These are phyloP conservation scores for Siniperca undulata DNA, from an alignment of 2,797 vertebrate genomes.

Conservation along the genomic window DNA sequence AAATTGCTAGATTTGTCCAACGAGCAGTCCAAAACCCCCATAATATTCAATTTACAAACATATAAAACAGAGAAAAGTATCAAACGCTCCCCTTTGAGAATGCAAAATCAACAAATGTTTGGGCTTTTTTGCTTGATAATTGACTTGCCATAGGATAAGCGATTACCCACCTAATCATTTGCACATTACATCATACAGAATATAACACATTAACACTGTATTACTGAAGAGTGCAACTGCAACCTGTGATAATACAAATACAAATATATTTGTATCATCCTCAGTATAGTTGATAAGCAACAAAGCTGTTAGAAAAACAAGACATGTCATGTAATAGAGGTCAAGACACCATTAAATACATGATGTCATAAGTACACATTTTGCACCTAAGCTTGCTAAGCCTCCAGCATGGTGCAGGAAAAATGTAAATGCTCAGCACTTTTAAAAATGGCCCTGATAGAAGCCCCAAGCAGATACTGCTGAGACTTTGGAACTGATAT, in stretches of 20 bases:
- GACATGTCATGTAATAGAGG: background rate
- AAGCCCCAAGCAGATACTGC: conserved; percentile 3
- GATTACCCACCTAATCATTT: background rate
- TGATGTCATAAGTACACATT: background rate
- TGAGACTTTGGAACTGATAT: conserved; percentile 18
- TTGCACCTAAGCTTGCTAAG: background rate
- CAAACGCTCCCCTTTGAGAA: background rate
- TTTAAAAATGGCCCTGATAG: conserved; percentile 36
- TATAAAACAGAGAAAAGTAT: background rate
- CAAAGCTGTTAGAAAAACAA: background rate
- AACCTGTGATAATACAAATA: background rate
- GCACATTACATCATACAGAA: background rate
- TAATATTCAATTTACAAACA: background rate
- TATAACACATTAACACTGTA: background rate
- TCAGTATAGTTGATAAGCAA: background rate
- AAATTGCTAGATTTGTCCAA: background rate
- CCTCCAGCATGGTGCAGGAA: background rate
- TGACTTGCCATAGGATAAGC: background rate
- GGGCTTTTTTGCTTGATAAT: conserved; percentile 1
- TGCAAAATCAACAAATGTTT: background rate
- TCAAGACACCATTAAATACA: background rate
- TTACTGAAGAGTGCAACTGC: background rate
- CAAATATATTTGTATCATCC: background rate
- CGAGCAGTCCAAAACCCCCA: background rate
- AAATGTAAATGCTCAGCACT: conserved; percentile 20